These are phyloP conservation scores for Coluber constrictor DNA, from an alignment of 2,797 vertebrate species.

Conservation along the genomic window DNA sequence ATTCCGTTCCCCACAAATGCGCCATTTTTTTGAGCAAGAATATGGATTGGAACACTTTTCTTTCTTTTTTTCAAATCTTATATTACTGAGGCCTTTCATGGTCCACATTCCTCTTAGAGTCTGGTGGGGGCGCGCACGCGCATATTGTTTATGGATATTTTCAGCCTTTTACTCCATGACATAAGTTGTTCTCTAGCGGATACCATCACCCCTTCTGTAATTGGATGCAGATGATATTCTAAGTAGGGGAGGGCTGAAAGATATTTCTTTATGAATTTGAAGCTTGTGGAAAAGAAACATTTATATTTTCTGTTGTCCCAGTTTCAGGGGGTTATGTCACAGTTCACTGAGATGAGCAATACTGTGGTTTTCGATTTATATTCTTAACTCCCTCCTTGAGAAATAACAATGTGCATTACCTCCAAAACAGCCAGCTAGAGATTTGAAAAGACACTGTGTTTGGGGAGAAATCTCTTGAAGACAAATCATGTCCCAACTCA, in stretches of 20 bases:
- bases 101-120: conserved; percentile 35
- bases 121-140: background rate
- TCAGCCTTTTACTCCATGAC: conserved; percentile 42
- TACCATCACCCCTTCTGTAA: conserved; percentile 44
- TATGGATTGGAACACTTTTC: background rate
- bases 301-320: conserved; percentile 27
- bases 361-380: conserved; percentile 9
- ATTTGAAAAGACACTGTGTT: background rate
- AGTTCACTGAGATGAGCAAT: conserved; percentile 28
- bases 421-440: background rate
- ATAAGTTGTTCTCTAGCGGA: conserved; percentile 50
- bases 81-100: conserved; percentile 10
- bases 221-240: conserved; percentile 51
- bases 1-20: background rate
- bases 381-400: background rate
- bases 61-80: background rate
- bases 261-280: conserved; percentile 41
- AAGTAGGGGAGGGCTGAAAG: background rate
- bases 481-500: background rate
- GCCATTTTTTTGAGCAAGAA: conserved; percentile 12
- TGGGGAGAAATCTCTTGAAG: background rate
- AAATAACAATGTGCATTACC: background rate
- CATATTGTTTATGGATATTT: conserved; percentile 54
- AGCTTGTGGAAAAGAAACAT: conserved; percentile 31
- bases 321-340: conserved; percentile 9